Percentiles rank a stretch among this genome's conserved stretches.
Evolutionary conservation across 1,140 invertebrate genomes (phyloP).

Genomic region (Akabosia matsudoensis): DNA sequence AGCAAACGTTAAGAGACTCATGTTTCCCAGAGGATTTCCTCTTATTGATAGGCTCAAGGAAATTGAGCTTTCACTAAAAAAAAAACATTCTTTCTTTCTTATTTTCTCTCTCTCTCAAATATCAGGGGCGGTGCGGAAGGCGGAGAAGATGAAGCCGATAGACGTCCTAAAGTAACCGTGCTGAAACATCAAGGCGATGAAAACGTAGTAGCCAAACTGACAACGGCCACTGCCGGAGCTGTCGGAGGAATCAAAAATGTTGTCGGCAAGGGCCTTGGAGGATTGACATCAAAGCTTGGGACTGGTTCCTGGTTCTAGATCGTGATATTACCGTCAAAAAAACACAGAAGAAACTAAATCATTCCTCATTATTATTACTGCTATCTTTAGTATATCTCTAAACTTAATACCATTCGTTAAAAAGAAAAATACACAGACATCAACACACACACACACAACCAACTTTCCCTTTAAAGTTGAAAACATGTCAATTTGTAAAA

Average conservation of each 20-base stretch:
- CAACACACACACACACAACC: too few species aligned
- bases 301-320: conserved; percentile 56
- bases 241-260: conserved; percentile 75
- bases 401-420: neutral
- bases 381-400: neutral
- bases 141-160: conserved; percentile 57
- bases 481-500: too few species aligned
- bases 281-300: conserved; percentile 74
- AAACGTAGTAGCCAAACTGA: conserved; percentile 64
- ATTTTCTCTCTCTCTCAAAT: conserved; percentile 26
- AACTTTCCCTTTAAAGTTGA: too few species aligned
- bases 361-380: neutral
- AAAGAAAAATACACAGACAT: too few species aligned
- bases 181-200: conserved; percentile 60
- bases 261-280: conserved; percentile 76
- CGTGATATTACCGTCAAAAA: conserved; percentile 6
- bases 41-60: neutral
- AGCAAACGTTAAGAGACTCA: too few species aligned
- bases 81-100: too few species aligned
- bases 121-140: conserved; percentile 57
- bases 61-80: too few species aligned
- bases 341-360: conserved; percentile 5
- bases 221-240: conserved; percentile 70
- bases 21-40: too few species aligned
- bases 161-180: conserved; percentile 63